Evolutionary conservation across 2,888 invertebrate genomes (phyloP).

Genomic region (Watsonalla cultraria): DNA sequence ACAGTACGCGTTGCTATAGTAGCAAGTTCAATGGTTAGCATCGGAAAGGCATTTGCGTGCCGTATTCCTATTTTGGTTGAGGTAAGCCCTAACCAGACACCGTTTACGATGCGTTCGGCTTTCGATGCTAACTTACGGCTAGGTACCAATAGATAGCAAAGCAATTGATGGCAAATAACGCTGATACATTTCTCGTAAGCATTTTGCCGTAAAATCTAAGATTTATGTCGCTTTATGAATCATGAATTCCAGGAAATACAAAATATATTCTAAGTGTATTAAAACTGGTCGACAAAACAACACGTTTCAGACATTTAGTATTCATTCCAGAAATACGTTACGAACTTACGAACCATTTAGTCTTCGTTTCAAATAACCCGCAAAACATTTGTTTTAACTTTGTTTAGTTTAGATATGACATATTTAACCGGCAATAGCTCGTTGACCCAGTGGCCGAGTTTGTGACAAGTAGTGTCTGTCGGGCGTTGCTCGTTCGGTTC

Average conservation of each 20-base stretch:
- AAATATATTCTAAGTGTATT: no score
- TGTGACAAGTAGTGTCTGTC: slow-evolving; percentile 54
- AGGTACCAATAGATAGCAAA: neutral
- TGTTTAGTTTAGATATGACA: slow-evolving; percentile 12
- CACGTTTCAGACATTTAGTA: no score
- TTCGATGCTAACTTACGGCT: neutral
- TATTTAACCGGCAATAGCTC: slow-evolving; percentile 38
- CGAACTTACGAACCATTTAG: no score
- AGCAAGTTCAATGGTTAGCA: neutral
- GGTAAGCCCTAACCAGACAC: slow-evolving; percentile 22
- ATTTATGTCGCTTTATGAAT: no score
- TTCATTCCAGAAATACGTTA: no score
- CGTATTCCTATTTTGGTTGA: slow-evolving; percentile 19
- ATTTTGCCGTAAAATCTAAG: no score
- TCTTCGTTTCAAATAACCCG: no score
- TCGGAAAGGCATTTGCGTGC: slow-evolving; percentile 26
- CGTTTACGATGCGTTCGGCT: slow-evolving; percentile 24
- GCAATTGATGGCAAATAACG: neutral
- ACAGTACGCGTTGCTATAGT: neutral
- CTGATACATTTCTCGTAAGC: no score
- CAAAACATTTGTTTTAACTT: neutral
- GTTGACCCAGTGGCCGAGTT: slow-evolving; percentile 69
- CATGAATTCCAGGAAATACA: no score
- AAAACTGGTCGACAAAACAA: no score
- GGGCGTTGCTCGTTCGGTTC: slow-evolving; percentile 27